Conservation (phyloP, 92 coral and sea anemone genomes). For the Palythoa caribaeorum region DNA sequence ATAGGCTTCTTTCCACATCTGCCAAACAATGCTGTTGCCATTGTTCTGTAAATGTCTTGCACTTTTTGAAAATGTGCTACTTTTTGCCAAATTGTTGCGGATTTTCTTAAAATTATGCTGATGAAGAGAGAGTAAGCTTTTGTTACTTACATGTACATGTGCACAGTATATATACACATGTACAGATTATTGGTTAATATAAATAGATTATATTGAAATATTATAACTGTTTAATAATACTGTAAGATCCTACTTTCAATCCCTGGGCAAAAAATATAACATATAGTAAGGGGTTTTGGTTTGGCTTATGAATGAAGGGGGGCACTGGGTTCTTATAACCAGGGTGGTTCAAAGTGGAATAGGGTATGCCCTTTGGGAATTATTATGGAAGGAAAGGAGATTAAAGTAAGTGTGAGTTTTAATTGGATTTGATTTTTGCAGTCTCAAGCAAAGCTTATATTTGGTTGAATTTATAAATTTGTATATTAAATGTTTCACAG, state of each 20-base stretch:
- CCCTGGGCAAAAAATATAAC: not conserved
- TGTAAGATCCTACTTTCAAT: not conserved
- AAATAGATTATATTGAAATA: too few species aligned
- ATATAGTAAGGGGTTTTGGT: not conserved
- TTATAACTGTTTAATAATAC: too few species aligned
- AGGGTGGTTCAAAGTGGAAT: not conserved
- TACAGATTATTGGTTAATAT: not conserved
- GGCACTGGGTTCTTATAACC: not conserved
- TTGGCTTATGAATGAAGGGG: not conserved
- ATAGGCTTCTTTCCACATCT: slow-evolving; percentile 60
- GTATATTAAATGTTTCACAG: not conserved
- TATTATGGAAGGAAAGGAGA: not conserved
- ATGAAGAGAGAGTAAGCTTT: not conserved
- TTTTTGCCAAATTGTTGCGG: slow-evolving; percentile 51
- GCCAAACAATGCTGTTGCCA: slow-evolving; percentile 44
- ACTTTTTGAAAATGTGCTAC: slow-evolving; percentile 20
- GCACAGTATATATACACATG: not conserved
- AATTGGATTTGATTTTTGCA: not conserved
- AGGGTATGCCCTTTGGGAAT: not conserved
- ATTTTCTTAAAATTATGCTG: slow-evolving; percentile 65
- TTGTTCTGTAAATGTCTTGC: slow-evolving; percentile 23
- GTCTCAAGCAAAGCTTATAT: not conserved
- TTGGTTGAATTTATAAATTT: not conserved
- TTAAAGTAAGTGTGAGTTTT: not conserved
- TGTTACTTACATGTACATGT: not conserved